These are phyloP conservation scores for Quadroppia sp. DNA, from an alignment of 2,888 invertebrate species.

Conservation along the genomic window DNA sequence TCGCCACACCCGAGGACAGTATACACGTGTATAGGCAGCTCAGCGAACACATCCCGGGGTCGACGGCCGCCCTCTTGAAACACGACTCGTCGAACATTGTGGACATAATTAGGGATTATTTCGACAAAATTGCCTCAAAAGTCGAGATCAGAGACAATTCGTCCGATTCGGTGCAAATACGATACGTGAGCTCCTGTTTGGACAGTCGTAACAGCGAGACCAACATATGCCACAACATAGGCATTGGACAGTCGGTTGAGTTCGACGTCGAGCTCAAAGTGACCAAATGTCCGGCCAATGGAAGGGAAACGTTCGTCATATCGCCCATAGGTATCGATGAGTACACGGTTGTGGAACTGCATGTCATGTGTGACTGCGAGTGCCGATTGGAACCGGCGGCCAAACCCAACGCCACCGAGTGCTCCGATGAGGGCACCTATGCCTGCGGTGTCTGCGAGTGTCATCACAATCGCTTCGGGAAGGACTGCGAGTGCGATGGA, in stretches of 20 bases:
- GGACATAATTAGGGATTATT: constrained; percentile 84
- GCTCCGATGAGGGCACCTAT: constrained; percentile 76
- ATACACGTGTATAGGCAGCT: constrained; percentile 81
- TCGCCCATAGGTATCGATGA: constrained; percentile 92
- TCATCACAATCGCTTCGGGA: constrained; percentile 55
- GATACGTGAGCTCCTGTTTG: constrained; percentile 65
- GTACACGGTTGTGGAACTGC: constrained; percentile 75
- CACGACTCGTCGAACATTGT: constrained; percentile 95
- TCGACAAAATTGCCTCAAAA: constrained; percentile 88
- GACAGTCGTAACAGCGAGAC: constrained; percentile 65
- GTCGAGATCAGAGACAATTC: constrained; percentile 89
- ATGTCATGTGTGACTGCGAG: constrained; percentile 90
- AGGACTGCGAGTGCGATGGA: constrained; percentile 76
- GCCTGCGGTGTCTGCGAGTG: constrained; percentile 79
- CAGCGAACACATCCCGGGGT: constrained; percentile 79
- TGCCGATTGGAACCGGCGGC: constrained; percentile 74
- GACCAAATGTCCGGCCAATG: constrained; percentile 73
- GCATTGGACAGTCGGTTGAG: constrained; percentile 79
- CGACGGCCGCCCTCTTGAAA: constrained; percentile 81
- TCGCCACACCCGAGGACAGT: constrained; percentile 86
- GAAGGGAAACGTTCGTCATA: constrained; percentile 82
- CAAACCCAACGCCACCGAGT: constrained; percentile 65
- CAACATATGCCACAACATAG: constrained; percentile 82
- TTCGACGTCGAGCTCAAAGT: constrained; percentile 74
- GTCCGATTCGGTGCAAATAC: constrained; percentile 73